Evolutionary conservation across 2,113 vertebrate species (phyloP), one percentile per base, ranked within the genome.

Genomic region (Petroica traversi): DNA sequence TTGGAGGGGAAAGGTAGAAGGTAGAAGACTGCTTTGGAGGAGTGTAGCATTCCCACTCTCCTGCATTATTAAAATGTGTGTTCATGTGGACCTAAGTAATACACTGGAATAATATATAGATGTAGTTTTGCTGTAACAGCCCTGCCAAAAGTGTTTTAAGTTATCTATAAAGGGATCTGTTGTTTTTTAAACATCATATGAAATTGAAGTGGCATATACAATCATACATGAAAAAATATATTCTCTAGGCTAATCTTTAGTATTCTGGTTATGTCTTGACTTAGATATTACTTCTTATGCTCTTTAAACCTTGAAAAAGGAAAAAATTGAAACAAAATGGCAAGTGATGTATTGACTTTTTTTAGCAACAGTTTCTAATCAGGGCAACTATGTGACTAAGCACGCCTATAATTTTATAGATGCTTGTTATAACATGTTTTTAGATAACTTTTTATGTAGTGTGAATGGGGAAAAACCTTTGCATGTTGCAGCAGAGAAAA

Each of bases 351-450:
- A 25, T 58, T 68, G 55, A 25, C 31, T 77, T 88, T 28, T 34
- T 92, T 77, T 63, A 92, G 43, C 17, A 80, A 29, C 13, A 49
- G 8, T 91, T 95, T 92, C 45, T 85, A n/a, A 18, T 58, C 52
- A 63, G 49, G 29, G 29, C n/a, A 82, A 16, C 45, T 43, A 3
- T 54, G 11, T 40, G 49, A 54, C 22, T 54, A 14, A 38, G 48
- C 31, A n/a, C 57, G n/a, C 26, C 16, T 73, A 1, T 63, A 6
- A 25, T 84, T 92, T 91, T 45, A 6, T 59, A 49, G 49, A 33
- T 2, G 2, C 68, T 81, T 9, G 4, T 80, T 74, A 5, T 22
- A 64, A 52, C 3, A 4, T 10, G 13, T 58, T 48, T 79, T 54
- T 69, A 87, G 64, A 22, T 80, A 85, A 58, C 48, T 84, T 9